Base-by-base conservation (phyloP, 1,140 invertebrate genomes). In the Halesus radiatus region DNA sequence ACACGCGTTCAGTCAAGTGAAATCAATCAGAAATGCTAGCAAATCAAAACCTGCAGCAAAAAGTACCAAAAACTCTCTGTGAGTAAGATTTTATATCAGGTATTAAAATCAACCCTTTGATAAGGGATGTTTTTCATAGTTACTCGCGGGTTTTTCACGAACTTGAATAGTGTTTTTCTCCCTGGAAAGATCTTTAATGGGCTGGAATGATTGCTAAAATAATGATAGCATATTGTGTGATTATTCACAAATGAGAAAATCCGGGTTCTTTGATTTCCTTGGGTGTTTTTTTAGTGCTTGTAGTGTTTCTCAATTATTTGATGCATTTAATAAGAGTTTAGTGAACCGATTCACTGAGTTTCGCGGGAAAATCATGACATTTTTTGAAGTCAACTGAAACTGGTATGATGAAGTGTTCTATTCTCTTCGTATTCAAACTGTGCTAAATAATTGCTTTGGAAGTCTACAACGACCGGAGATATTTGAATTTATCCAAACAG, bases 181-280 rank as follows among this genome's bases (percentile, higher is more conserved):
- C 22, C 22, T 6, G 62, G 62, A 53, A 72, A 50, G 32, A 72
- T 72, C 37, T 50, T 50, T 45, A 72, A 53, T 53, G 68, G 50
- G 13, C 26, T 72, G 37, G 68, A 72, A 72, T 52, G 37, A 72
- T 72, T 72, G 37, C 37, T 72, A 16, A 23, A 72, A 72, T 50
- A 72, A 72, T 20, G 68, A 72, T 53, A 72, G 68, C 68, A 53
- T 72, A 72, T 72, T 72, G 68, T 52, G 68, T 8, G 68, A 72
- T 72, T 72, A 72, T 50, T 72, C 18, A 50, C 37, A 53, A 72
- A 72, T 52, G 37, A 26, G 68, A 13, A 45, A 72, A 23, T 53
- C 29, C 50, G 52, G 37, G 18, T 72, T 10, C 62, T 64, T 26
- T 64, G 62, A 64, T 32, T 64, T 64, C 4, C 26, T 64, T 29